Conservation (phyloP, 1,140 invertebrate species). For the Drosophila serrata region DNA sequence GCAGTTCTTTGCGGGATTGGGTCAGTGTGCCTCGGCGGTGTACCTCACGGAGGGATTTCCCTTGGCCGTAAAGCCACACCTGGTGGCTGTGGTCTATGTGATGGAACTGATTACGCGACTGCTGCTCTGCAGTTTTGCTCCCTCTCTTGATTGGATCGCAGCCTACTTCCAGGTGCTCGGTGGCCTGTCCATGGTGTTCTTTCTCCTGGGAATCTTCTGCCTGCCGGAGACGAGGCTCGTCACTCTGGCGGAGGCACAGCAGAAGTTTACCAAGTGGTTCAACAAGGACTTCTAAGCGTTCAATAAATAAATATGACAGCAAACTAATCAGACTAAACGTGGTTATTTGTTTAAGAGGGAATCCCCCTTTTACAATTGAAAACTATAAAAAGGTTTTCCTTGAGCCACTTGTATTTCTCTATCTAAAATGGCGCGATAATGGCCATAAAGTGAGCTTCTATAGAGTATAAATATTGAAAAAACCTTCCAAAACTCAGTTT, state of each 20-base stretch:
- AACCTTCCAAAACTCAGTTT: neutral
- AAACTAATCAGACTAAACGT: neutral
- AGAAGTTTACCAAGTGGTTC: conserved; percentile 66
- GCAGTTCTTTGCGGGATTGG: conserved; percentile 64
- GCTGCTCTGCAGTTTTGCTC: conserved; percentile 43
- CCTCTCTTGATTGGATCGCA: conserved; percentile 9
- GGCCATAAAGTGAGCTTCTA: conserved; percentile 3
- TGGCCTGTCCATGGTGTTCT: conserved; percentile 56
- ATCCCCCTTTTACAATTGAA: neutral
- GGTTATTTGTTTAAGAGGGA: neutral
- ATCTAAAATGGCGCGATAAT: neutral
- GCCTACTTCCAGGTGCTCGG: conserved; percentile 64
- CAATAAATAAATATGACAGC: neutral
- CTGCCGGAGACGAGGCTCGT: conserved; percentile 68
- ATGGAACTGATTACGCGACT: conserved; percentile 56
- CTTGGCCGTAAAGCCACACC: conserved; percentile 59
- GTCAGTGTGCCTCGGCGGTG: conserved; percentile 60
- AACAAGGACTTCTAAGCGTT: conserved; percentile 64
- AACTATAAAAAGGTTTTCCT: neutral
- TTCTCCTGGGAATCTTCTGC: conserved; percentile 63
- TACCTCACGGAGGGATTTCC: conserved; percentile 79
- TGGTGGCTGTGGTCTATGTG: conserved; percentile 59
- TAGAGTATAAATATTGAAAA: neutral
- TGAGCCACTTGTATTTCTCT: neutral
- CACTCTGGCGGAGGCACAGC: conserved; percentile 59